phyloP scores from a whole-genome alignment of 2,113 vertebrate genomes.

The Sylvietta virens region DNA sequence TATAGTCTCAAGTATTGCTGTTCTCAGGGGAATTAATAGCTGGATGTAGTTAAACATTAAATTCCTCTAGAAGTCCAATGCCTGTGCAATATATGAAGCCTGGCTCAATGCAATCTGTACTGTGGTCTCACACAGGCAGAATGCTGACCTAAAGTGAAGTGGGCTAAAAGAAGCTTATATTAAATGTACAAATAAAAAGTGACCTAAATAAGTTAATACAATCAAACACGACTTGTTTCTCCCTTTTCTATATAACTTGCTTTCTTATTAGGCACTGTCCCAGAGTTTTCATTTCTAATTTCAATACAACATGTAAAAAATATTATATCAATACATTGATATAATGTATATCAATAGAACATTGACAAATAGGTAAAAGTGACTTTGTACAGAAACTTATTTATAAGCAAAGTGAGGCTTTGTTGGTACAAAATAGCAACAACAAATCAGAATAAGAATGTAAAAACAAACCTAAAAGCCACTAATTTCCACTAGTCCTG shows the following conservation, averaged over 20 bases:
- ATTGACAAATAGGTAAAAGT: neutral
- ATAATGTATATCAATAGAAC: neutral
- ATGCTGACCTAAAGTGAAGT: neutral
- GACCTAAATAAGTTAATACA: neutral
- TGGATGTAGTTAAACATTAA: neutral
- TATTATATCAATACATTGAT: neutral
- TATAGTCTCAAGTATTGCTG: neutral
- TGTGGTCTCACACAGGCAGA: neutral
- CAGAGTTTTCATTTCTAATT: neutral
- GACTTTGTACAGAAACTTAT: neutral
- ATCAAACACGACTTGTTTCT: fast-evolving
- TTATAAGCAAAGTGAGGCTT: neutral
- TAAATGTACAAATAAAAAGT: neutral
- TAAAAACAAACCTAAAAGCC: neutral
- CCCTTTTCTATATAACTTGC: neutral
- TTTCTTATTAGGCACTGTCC: neutral
- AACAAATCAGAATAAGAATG: neutral
- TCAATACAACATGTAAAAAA: neutral
- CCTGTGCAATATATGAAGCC: neutral
- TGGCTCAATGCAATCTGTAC: neutral
- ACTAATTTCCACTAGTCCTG: neutral
- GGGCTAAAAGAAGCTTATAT: neutral
- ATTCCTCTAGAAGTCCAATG: neutral
- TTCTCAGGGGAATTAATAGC: neutral
- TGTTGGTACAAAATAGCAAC: neutral